Percentiles rank a stretch among this genome's conserved stretches.
Conservation (phyloP, 2,113 vertebrate species). For the Xenopus borealis region DNA sequence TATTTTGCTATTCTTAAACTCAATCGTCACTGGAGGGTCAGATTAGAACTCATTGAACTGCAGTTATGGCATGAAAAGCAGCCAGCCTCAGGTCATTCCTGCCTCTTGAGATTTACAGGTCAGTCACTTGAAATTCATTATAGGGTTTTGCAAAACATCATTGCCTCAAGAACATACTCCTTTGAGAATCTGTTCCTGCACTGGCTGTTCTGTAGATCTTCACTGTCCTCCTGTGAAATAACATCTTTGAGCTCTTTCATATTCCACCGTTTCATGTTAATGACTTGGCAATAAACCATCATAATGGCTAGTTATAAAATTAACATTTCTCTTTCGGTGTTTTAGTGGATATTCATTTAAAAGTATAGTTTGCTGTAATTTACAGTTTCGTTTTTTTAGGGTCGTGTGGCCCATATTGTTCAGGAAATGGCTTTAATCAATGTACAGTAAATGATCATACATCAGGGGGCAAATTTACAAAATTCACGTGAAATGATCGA, state of each 20-base stretch:
- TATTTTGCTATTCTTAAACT: constrained; percentile 43
- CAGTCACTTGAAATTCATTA: constrained; percentile 52
- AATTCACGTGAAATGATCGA: too few relatives aligned
- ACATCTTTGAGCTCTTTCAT: constrained; percentile 42
- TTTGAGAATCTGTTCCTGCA: constrained; percentile 25
- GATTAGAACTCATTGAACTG: constrained; percentile 48
- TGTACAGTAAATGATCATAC: background rate
- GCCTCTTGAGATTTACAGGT: constrained; percentile 48
- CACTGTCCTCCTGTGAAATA: constrained; percentile 40
- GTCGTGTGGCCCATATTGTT: background rate
- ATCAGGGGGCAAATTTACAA: too few relatives aligned
- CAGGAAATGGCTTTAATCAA: background rate
- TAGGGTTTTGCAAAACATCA: constrained; percentile 46
- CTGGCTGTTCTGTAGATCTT: constrained; percentile 10
- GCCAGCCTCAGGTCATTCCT: constrained; percentile 49
- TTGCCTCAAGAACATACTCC: constrained; percentile 15
- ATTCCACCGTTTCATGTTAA: constrained; percentile 42
- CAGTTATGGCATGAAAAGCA: constrained; percentile 34
- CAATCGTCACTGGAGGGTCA: constrained; percentile 51
- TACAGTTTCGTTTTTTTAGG: constrained; percentile 6
- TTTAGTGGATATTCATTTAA: constrained; percentile 14
- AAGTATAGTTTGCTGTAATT: constrained; percentile 37
- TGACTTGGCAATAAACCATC: constrained; percentile 38
- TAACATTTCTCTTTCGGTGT: constrained; percentile 30
- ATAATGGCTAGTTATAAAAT: constrained; percentile 42